phyloP scores from a whole-genome alignment of 2,113 vertebrate species.

The Pampusana beccarii region DNA sequence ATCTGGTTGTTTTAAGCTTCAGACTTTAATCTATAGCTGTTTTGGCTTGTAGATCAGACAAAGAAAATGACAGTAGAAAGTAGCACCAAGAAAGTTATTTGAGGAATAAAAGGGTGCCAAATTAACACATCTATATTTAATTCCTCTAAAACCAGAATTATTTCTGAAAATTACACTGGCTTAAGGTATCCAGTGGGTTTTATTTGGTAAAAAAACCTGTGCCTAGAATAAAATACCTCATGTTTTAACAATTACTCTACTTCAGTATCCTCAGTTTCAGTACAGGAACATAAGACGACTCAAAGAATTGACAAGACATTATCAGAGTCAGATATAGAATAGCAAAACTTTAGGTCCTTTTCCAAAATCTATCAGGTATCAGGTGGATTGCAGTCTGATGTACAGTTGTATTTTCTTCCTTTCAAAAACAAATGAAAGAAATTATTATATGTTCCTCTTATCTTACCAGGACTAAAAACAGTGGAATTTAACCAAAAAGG shows the following conservation, averaged over 20 bases:
- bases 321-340: not conserved
- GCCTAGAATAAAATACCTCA: not conserved
- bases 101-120: not conserved
- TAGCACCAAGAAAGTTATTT: not conserved
- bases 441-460: not conserved
- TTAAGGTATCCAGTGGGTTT: not conserved
- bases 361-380: not conserved
- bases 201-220: not conserved
- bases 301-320: not conserved
- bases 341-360: not conserved
- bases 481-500: not conserved
- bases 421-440: not conserved
- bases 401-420: not conserved
- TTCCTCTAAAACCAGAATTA: not conserved
- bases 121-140: not conserved
- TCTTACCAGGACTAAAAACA: not conserved
- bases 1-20: not conserved
- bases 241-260: not conserved
- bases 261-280: not conserved
- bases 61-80: not conserved
- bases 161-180: not conserved
- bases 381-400: not conserved
- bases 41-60: not conserved
- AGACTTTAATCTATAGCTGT: not conserved
- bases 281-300: not conserved